These are phyloP conservation scores for Agonopterix alstromeriana DNA, from an alignment of 2,888 invertebrate species.

Conservation along the genomic window DNA sequence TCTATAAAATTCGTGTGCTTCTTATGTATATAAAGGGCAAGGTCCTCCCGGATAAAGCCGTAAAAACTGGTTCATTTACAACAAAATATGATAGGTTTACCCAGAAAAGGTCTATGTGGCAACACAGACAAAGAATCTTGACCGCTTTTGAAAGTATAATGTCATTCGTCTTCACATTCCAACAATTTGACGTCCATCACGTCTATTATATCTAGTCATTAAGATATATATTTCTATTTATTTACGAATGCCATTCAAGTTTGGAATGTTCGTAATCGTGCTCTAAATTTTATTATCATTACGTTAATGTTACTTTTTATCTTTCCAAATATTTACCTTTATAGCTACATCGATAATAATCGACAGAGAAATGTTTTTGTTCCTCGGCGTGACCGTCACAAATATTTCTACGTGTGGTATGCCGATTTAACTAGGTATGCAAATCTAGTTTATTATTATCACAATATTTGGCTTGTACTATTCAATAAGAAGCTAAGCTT, in stretches of 20 bases:
- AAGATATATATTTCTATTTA: constrained; percentile 42
- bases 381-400: constrained; percentile 25
- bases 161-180: constrained; percentile 41
- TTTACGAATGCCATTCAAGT: constrained; percentile 34
- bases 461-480: constrained; percentile 35
- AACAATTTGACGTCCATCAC: constrained; percentile 47
- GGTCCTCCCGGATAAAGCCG: no score
- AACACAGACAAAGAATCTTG: background rate
- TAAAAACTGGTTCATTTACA: no score
- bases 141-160: constrained; percentile 35
- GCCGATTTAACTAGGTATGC: constrained; percentile 30
- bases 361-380: constrained; percentile 28
- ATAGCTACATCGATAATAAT: constrained; percentile 23
- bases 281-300: constrained; percentile 24
- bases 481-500: constrained; percentile 15
- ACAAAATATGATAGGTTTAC: no score
- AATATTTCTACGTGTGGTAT: constrained; percentile 36
- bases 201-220: constrained; percentile 23
- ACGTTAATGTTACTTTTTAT: constrained; percentile 27
- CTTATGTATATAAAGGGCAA: no score
- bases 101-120: no score
- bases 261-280: constrained; percentile 42
- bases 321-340: constrained; percentile 19
- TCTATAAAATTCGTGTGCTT: no score
- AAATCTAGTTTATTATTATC: constrained; percentile 40